Percentiles rank a stretch among this genome's conserved stretches.
These are phyloP conservation scores for Pseudomugil tenellus DNA, from an alignment of 2,797 vertebrate species.

Conservation along the genomic window DNA sequence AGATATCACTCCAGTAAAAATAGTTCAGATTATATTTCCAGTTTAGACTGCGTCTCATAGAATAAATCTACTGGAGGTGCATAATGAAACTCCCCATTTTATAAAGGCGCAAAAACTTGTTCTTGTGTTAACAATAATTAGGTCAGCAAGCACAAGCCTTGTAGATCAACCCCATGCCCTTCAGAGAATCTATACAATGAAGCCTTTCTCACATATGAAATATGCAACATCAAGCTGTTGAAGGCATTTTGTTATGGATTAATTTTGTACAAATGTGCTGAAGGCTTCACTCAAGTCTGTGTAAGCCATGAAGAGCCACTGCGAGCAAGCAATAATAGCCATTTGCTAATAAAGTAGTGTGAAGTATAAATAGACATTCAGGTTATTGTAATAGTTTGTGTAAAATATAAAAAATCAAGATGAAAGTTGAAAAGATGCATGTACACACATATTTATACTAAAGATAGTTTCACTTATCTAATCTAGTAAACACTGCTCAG, in stretches of 20 bases:
- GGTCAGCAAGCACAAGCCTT: not conserved
- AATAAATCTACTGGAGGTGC: not conserved
- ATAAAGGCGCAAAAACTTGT: not conserved
- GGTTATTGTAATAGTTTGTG: not conserved
- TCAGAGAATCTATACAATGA: not conserved
- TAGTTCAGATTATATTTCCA: not conserved
- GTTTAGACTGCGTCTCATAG: not conserved
- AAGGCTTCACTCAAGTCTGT: not conserved
- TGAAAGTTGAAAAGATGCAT: no score
- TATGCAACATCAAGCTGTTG: not conserved
- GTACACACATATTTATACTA: no score
- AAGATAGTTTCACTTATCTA: not conserved
- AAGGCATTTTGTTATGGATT: not conserved
- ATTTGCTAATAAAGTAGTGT: not conserved
- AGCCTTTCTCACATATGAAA: not conserved
- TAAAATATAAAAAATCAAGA: not conserved
- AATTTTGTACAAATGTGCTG: not conserved
- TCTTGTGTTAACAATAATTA: not conserved
- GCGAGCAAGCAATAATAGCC: not conserved
- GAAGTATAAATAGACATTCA: not conserved
- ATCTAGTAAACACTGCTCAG: not conserved
- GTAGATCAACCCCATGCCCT: slow-evolving; percentile 1
- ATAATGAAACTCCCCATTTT: not conserved
- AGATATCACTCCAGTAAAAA: not conserved
- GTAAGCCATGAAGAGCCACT: not conserved